Evolutionary conservation across 2,888 invertebrate genomes (phyloP).

Genomic region (Hoplodrina ambigua): DNA sequence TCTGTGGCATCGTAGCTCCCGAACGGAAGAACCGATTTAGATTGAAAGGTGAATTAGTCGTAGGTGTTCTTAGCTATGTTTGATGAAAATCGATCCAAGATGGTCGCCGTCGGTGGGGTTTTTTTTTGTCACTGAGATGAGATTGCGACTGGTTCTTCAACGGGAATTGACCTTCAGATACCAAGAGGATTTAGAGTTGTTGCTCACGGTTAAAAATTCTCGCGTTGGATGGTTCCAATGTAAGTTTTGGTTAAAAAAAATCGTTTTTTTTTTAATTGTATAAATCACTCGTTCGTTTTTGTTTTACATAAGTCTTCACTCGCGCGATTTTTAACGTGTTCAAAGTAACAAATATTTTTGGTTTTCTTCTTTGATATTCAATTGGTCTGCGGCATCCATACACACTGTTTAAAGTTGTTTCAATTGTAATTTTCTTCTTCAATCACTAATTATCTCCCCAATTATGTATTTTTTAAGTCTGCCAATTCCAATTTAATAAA

Average conservation of each 20-base stretch:
- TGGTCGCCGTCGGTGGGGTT: too few species aligned
- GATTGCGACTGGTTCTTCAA: too few species aligned
- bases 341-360: background rate
- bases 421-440: background rate
- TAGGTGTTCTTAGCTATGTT: too few species aligned
- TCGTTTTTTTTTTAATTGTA: background rate
- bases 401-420: slow-evolving; percentile 1
- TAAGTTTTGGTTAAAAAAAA: background rate
- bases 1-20: too few species aligned
- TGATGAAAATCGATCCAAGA: too few species aligned
- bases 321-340: background rate
- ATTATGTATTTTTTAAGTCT: background rate
- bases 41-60: too few species aligned
- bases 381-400: background rate
- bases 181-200: slow-evolving; percentile 20
- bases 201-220: slow-evolving; percentile 35
- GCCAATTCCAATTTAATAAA: slow-evolving; percentile 18
- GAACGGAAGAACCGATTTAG: too few species aligned
- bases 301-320: background rate
- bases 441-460: background rate
- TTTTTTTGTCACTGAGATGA: too few species aligned
- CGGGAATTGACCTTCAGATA: background rate
- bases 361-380: background rate
- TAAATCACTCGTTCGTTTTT: background rate
- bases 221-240: slow-evolving; percentile 3